Evolutionary conservation across 2,113 vertebrate genomes (phyloP).

Genomic region (Oreochromis tanganicae): DNA sequence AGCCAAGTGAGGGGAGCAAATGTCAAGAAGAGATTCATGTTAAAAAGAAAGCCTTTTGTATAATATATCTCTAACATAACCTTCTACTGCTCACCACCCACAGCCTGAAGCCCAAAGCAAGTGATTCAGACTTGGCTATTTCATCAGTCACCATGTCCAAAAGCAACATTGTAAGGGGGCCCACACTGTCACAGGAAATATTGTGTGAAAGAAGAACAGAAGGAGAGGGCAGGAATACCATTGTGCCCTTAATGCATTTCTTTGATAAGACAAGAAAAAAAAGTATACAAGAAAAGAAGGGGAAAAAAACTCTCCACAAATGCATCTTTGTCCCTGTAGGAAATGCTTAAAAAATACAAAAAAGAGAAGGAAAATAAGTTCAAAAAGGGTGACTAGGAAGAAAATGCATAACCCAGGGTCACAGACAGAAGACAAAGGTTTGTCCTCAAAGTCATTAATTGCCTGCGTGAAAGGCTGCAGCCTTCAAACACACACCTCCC

Average conservation of each 20-base stretch:
- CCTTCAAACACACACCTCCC: slow-evolving; percentile 25
- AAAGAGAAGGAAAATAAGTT: neutral
- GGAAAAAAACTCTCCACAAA: neutral
- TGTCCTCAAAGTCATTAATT: slow-evolving; percentile 64
- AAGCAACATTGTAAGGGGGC: slow-evolving; percentile 45
- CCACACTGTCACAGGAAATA: slow-evolving; percentile 51
- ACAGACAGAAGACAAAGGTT: slow-evolving; percentile 48
- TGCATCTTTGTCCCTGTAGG: neutral
- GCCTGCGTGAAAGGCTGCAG: slow-evolving; percentile 30
- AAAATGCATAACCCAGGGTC: slow-evolving; percentile 37
- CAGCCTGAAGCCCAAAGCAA: slow-evolving; percentile 34
- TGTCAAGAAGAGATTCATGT: slow-evolving; percentile 19
- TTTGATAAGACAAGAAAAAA: slow-evolving; percentile 42
- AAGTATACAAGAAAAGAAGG: neutral
- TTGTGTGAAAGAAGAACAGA: slow-evolving; percentile 18
- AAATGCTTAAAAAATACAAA: slow-evolving; percentile 25
- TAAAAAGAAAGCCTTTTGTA: slow-evolving; percentile 8
- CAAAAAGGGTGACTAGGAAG: neutral
- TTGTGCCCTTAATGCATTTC: slow-evolving; percentile 49
- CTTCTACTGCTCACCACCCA: slow-evolving; percentile 52
- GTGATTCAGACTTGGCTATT: slow-evolving; percentile 62
- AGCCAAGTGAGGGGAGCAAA: slow-evolving; percentile 8
- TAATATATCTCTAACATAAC: slow-evolving; percentile 42
- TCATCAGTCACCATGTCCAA: slow-evolving; percentile 61
- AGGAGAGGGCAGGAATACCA: slow-evolving; percentile 31